A percentile compares a stretch with the other conserved stretches of the same genome.
Conservation (phyloP, 2,888 invertebrate species). For the Lasius fuliginosus region DNA sequence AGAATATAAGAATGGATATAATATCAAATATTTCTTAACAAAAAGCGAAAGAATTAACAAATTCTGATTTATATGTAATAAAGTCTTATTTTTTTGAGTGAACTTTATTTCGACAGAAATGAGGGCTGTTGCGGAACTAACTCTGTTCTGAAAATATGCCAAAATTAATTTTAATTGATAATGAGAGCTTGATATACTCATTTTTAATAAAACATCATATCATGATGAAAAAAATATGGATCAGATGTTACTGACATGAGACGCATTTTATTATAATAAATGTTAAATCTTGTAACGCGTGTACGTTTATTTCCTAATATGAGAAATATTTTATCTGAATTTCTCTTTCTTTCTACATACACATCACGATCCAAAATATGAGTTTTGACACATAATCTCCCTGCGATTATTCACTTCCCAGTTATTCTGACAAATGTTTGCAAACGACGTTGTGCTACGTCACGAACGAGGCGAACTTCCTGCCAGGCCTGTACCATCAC, state of each 20-base stretch:
- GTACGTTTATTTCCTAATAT: background rate
- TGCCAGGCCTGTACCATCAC: conserved; percentile 51
- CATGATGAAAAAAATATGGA: background rate
- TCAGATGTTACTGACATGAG: background rate
- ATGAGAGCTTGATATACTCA: background rate
- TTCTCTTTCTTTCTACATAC: background rate
- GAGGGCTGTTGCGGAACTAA: background rate
- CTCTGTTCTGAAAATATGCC: background rate
- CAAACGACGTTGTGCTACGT: conserved; percentile 20
- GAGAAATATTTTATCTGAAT: background rate
- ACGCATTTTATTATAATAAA: conserved; percentile 1
- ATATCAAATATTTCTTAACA: background rate
- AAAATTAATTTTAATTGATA: background rate
- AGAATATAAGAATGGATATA: background rate
- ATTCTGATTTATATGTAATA: background rate
- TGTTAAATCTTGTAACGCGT: background rate
- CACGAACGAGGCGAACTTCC: conserved; percentile 55
- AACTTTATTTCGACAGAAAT: background rate
- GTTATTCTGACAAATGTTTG: conserved; percentile 15
- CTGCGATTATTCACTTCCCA: conserved; percentile 2
- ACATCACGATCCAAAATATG: background rate
- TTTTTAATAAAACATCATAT: background rate
- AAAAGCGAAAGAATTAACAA: background rate
- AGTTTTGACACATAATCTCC: background rate
- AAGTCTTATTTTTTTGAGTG: background rate